phyloP scores from a whole-genome alignment of 2,797 vertebrate genomes.

The Avahi laniger region DNA sequence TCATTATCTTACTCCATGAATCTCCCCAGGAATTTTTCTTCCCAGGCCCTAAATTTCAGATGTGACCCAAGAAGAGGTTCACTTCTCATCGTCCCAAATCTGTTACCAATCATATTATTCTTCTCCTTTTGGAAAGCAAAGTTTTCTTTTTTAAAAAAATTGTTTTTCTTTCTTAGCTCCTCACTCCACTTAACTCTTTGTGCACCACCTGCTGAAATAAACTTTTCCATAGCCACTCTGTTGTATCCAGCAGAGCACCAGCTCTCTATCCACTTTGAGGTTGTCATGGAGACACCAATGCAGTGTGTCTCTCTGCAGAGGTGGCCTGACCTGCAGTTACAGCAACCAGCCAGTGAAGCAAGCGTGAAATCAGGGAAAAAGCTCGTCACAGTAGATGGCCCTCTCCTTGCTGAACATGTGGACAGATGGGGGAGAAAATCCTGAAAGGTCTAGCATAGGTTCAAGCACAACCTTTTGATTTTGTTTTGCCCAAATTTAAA shows the following conservation, averaged over 20 bases:
- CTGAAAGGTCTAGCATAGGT: neutral
- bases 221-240: neutral
- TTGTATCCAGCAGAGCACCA: neutral
- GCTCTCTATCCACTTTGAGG: neutral
- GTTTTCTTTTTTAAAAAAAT: neutral
- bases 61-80: neutral
- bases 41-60: neutral
- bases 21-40: neutral
- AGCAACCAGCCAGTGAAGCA: neutral
- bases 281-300: constrained; percentile 49
- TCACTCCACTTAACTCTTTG: neutral
- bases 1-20: neutral
- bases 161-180: neutral
- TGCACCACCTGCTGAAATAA: neutral
- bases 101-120: neutral
- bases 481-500: neutral
- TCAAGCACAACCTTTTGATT: neutral
- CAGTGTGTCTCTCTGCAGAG: neutral
- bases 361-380: neutral
- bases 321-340: constrained; percentile 11
- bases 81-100: neutral
- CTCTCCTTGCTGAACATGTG: neutral
- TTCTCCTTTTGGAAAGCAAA: neutral
- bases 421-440: neutral
- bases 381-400: neutral